Base-by-base conservation (phyloP, 30 jellyfish, hydroid and myxozoan genomes). In the Aurelia sp. region DNA sequence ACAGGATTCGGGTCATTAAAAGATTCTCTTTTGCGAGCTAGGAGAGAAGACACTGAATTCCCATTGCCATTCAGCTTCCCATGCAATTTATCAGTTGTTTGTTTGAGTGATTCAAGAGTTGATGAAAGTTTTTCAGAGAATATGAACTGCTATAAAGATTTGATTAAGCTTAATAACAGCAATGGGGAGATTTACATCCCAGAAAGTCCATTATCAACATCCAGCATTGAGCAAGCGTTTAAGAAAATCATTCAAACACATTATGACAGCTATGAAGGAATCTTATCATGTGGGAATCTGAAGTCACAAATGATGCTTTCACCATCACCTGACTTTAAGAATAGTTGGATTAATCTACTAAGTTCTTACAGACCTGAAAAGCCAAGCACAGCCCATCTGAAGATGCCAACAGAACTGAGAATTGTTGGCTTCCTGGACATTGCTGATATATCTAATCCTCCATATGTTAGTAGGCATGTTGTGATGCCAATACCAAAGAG, bases 41-140 rank as follows among this genome's bases (percentile, higher is more conserved):
- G 66, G 52, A 27, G 18, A 13, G 89, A 68, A 30, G 90, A 63
- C 16, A 81, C 37, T 18, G 82, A 79, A 22, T 86, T 86, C 59
- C 95, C 96, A 0, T 31, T 92, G 9, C 98, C 97, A 33, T 92
- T 92, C 76, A 81, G 96, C 30, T 92, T 92, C 40, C 98, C 98
- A 1, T 79, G 98, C 64, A 63, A 76, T 65, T 48, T 92, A 20
- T 69, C 95, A 47, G 63, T 86, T 44, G 89, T 92, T 22, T 92
- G 95, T 61, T 33, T 92, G 27, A 71, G 92, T 21, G 85, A 90
- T 50, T 65, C 88, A 44, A 51, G 60, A 9, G 73, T 23, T 8
- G 86, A 76, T 27, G 87, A 87, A 20, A 89, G 79, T 37, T 64
- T 91, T 20, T 27, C 89, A 60, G 89, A 72, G 13, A 72, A 58